A percentile compares a stretch with the other conserved stretches of the same genome.
phyloP scores from a whole-genome alignment of 2,113 vertebrate genomes.

The Columba livia region DNA sequence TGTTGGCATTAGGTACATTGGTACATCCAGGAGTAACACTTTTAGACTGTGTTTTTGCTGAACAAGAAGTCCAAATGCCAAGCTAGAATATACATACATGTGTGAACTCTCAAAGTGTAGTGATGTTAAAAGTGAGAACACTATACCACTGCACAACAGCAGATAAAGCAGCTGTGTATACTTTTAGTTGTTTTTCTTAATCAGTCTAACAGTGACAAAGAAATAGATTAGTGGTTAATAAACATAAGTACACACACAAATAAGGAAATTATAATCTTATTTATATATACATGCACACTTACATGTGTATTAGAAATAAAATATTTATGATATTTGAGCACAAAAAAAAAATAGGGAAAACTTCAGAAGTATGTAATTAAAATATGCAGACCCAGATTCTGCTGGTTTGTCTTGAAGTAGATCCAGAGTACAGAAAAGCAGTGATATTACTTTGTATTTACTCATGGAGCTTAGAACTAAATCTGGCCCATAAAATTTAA shows the following conservation, averaged over 20 bases:
- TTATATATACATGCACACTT: not conserved
- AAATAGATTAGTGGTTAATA: not conserved
- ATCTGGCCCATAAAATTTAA: slow-evolving; percentile 21
- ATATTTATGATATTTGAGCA: not conserved
- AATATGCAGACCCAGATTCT: not conserved
- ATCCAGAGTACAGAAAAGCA: not conserved
- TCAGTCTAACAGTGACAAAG: not conserved
- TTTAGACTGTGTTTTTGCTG: not conserved
- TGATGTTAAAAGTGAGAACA: not conserved
- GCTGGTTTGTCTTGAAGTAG: not conserved
- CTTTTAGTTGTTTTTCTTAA: not conserved
- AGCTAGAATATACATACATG: accelerated
- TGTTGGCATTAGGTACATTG: not conserved
- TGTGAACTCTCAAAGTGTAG: not conserved
- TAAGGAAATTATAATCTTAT: not conserved
- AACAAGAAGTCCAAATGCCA: not conserved
- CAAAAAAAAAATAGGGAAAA: not conserved
- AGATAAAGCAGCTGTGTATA: not conserved
- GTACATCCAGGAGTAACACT: not conserved
- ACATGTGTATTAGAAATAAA: not conserved
- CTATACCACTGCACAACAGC: not conserved
- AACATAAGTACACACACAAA: not conserved
- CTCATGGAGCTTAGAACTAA: not conserved
- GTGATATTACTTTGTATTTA: not conserved
- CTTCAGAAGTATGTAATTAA: not conserved